phyloP scores from a whole-genome alignment of 2,888 invertebrate genomes.

The Halocaridina rubra region DNA sequence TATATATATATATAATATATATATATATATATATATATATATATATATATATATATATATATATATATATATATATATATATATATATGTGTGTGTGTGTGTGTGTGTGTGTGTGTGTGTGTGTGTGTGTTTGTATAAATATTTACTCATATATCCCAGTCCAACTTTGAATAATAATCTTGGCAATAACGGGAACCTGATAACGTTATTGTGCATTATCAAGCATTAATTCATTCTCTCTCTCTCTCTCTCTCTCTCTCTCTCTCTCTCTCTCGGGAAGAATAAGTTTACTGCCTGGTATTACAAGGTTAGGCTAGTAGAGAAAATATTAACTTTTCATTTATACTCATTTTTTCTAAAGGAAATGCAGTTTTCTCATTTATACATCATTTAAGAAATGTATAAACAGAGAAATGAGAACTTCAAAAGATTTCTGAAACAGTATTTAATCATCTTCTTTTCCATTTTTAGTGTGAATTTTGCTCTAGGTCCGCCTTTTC shows the following conservation, averaged over 20 bases:
- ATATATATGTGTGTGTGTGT: background rate
- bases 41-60: background rate
- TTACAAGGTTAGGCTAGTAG: too few relatives aligned
- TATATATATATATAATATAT: background rate
- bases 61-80: background rate
- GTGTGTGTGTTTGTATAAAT: background rate
- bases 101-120: background rate
- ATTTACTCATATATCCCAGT: background rate
- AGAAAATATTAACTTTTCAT: too few relatives aligned
- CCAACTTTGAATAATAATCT: background rate
- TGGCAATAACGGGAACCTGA: background rate
- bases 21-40: conserved; percentile 4
- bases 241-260: background rate
- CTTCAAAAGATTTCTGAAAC: background rate
- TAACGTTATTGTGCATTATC: background rate
- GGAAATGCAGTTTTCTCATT: too few relatives aligned
- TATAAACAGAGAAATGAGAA: background rate
- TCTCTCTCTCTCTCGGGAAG: background rate
- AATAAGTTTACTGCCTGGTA: too few relatives aligned
- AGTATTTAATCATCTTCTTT: background rate
- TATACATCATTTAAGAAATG: background rate
- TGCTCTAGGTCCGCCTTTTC: background rate
- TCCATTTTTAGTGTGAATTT: background rate
- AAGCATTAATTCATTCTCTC: background rate
- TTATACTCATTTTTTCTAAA: too few relatives aligned